Conservation (phyloP, 2,888 invertebrate genomes). For the Flabesymbios commensalis region DNA sequence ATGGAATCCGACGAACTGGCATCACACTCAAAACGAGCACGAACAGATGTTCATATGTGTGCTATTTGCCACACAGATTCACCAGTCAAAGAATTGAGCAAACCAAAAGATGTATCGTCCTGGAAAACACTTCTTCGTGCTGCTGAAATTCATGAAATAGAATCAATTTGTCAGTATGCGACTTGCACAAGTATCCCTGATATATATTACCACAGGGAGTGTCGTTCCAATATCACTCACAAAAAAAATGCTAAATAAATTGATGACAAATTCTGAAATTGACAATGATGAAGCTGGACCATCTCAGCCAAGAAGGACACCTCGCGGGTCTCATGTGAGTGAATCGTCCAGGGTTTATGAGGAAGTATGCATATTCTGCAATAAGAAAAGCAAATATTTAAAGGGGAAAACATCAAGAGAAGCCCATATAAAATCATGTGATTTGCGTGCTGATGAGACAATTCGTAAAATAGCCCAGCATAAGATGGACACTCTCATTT, state of each 20-base stretch:
- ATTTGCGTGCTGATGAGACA: neutral
- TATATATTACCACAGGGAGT: neutral
- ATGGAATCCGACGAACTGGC: too few relatives aligned
- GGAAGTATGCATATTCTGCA: constrained; percentile 1
- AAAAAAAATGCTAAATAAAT: neutral
- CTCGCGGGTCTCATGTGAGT: neutral
- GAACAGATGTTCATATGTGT: too few relatives aligned
- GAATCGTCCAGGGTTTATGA: neutral
- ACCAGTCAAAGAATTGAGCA: neutral
- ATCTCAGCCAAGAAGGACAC: neutral
- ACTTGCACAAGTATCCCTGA: neutral
- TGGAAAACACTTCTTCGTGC: neutral
- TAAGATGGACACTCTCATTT: neutral
- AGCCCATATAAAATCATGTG: neutral
- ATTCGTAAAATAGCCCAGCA: neutral
- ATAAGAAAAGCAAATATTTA: neutral
- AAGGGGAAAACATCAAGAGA: neutral
- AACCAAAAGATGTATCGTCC: neutral
- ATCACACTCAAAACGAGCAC: too few relatives aligned
- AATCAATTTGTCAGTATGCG: too few relatives aligned
- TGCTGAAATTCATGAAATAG: neutral
- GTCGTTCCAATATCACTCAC: neutral
- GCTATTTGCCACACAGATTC: too few relatives aligned
- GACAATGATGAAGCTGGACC: neutral
- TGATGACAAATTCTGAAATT: neutral